Conservation (phyloP, 37 sponge, comb jelly and placozoan species). For the Cliona cf. orientalis region DNA sequence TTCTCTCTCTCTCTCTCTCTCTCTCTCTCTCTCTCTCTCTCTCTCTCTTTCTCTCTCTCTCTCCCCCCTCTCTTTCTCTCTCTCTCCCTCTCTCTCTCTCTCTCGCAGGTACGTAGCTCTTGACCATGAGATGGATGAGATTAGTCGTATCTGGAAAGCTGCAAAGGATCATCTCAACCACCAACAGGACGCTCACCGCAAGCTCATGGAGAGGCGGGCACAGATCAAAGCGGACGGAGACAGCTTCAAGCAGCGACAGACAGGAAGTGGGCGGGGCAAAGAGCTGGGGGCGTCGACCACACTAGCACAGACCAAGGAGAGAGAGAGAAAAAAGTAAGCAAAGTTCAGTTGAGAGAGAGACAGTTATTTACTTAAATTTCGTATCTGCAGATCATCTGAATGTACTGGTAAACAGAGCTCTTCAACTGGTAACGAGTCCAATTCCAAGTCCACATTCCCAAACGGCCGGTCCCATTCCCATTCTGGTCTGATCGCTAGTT, state of each 20-base stretch:
- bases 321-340: neutral
- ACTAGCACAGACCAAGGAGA: neutral
- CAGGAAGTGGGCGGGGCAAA: neutral
- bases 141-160: conserved; percentile 61
- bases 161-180: conserved; percentile 60
- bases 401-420: no score
- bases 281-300: no score
- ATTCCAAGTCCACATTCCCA: no score
- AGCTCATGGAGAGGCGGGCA: conserved; percentile 34
- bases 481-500: neutral
- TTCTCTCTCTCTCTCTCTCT: conserved; percentile 34
- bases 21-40: conserved; percentile 36
- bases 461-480: no score
- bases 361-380: no score
- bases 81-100: neutral
- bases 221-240: conserved; percentile 72
- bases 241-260: conserved; percentile 45
- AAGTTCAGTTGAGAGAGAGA: neutral
- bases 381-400: no score
- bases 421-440: no score
- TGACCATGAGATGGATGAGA: conserved; percentile 82
- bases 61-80: neutral
- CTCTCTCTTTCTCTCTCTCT: conserved; percentile 10
- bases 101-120: conserved; percentile 57
- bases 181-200: conserved; percentile 5